These are phyloP conservation scores for Aldrovandia affinis DNA, from an alignment of 2,797 vertebrate species.

Conservation along the genomic window DNA sequence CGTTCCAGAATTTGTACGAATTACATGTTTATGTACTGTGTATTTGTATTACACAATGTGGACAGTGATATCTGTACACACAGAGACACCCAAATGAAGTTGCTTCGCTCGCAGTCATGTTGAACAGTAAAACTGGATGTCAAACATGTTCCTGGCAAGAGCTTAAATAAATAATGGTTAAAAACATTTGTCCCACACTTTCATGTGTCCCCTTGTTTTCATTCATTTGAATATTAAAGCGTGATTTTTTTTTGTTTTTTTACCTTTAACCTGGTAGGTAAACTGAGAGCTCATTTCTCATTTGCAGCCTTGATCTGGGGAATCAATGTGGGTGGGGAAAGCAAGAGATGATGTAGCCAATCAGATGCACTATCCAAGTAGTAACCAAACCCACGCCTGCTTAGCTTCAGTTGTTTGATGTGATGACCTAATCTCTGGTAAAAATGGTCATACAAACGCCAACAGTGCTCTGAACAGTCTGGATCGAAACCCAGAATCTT, in stretches of 20 bases:
- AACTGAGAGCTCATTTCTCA: no score
- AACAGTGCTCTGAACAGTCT: neutral
- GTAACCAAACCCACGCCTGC: no score
- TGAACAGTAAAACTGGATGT: slow-evolving; percentile 15
- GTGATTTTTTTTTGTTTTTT: no score
- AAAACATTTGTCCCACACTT: neutral
- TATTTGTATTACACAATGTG: neutral
- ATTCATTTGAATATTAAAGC: neutral
- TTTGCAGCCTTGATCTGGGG: no score
- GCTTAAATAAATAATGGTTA: slow-evolving; percentile 9
- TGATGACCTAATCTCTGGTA: neutral
- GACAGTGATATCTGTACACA: neutral
- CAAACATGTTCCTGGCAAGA: slow-evolving; percentile 4
- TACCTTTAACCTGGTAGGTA: no score
- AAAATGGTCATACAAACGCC: neutral
- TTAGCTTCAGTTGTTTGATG: no score
- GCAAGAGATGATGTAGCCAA: no score
- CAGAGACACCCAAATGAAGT: neutral
- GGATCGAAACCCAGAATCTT: neutral
- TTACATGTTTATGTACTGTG: neutral
- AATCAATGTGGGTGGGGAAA: no score
- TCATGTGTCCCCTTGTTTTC: neutral
- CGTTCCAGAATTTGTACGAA: slow-evolving; percentile 17
- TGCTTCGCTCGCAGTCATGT: neutral
- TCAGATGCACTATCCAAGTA: no score